Percentiles rank a stretch among this genome's conserved stretches.
phyloP scores from a whole-genome alignment of 1,140 invertebrate genomes.

The Polypedilum vanderplanki region DNA sequence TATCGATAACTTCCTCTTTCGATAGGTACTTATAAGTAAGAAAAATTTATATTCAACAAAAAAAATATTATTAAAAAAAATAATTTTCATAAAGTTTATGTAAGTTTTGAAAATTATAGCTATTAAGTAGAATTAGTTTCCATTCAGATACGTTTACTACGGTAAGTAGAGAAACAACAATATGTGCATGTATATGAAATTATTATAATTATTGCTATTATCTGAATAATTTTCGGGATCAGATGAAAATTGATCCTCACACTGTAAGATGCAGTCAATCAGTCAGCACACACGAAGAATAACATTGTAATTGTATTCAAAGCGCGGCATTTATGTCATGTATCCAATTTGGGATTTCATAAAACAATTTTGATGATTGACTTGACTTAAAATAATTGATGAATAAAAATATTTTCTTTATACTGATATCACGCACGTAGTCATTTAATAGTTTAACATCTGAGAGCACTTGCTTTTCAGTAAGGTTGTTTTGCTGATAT shows the following conservation, averaged over 20 bases:
- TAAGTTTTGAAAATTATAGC: constrained; percentile 15
- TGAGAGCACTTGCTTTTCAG: no score
- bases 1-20: constrained; percentile 11
- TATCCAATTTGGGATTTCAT: background rate
- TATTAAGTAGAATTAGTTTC: constrained; percentile 11
- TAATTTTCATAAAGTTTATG: constrained; percentile 14
- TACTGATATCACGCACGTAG: no score
- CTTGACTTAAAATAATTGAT: no score
- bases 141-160: background rate
- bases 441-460: no score
- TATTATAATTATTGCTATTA: constrained; percentile 24
- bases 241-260: constrained; percentile 17
- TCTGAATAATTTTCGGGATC: constrained; percentile 23
- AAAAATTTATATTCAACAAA: no score
- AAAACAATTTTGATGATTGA: no score
- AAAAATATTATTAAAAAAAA: background rate
- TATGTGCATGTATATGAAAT: constrained; percentile 26
- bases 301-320: background rate
- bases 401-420: no score
- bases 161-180: background rate
- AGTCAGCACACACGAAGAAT: background rate
- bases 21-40: no score
- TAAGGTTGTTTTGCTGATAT: no score
- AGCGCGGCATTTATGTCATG: background rate
- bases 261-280: background rate